Percentiles rank a stretch among this genome's conserved stretches.
These are phyloP conservation scores for Cetonia aurata DNA, from an alignment of 2,888 invertebrate genomes.

Conservation along the genomic window DNA sequence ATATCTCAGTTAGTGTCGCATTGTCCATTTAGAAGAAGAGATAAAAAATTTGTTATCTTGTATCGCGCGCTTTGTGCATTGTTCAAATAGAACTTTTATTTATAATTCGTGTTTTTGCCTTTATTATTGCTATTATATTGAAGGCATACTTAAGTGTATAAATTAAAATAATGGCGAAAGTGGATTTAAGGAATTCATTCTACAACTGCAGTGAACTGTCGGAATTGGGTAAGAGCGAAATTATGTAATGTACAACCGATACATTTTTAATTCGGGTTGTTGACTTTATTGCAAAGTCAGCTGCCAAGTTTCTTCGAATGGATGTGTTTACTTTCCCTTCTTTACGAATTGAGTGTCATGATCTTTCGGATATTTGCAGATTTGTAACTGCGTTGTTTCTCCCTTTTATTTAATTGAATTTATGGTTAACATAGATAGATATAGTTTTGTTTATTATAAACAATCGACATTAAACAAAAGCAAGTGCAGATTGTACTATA, in stretches of 20 bases:
- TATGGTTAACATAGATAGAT: too few relatives aligned
- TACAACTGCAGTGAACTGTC: conserved; percentile 39
- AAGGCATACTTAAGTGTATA: background rate
- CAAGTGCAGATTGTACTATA: too few relatives aligned
- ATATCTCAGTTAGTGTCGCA: conserved; percentile 15
- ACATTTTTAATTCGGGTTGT: conserved; percentile 9
- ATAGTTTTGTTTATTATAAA: too few relatives aligned
- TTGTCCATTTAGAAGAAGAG: background rate
- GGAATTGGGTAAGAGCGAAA: conserved; percentile 34
- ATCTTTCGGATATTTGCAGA: too few relatives aligned
- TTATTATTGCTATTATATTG: background rate
- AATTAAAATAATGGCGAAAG: conserved; percentile 33
- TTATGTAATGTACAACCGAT: background rate
- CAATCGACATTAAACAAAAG: too few relatives aligned
- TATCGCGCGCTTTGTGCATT: background rate
- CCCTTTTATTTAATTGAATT: too few relatives aligned
- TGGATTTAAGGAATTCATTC: conserved; percentile 41
- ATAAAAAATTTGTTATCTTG: too few relatives aligned
- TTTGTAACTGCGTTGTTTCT: too few relatives aligned
- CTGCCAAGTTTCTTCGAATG: too few relatives aligned
- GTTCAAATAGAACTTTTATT: background rate
- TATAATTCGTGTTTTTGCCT: background rate
- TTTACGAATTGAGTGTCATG: too few relatives aligned
- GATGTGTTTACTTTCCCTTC: too few relatives aligned
- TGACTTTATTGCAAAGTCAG: conserved; percentile 8